Conservation (phyloP, 2,113 vertebrate species). For the Forbesichthys agassizii region DNA sequence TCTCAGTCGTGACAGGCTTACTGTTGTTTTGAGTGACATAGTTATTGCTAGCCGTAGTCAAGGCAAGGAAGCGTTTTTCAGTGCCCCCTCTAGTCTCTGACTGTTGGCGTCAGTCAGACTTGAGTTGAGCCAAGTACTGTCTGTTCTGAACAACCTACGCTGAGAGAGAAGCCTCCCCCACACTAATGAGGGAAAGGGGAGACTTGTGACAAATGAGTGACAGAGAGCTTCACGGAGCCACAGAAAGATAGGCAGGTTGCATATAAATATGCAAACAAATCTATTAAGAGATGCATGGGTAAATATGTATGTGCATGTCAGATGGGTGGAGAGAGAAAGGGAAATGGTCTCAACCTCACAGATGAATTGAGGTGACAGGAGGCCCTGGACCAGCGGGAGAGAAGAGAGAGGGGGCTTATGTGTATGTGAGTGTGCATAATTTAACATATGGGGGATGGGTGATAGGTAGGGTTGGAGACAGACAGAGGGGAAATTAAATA, state of each 20-base stretch:
- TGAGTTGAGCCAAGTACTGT: conserved; percentile 68
- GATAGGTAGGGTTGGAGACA: not conserved
- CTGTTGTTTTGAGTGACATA: conserved; percentile 9
- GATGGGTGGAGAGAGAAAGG: conserved; percentile 6
- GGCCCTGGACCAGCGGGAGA: too few species aligned
- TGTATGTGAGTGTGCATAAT: conserved; percentile 1
- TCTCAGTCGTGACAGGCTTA: conserved; percentile 29
- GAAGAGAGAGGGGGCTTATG: not conserved
- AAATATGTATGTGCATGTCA: not conserved
- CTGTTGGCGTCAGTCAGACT: conserved; percentile 63
- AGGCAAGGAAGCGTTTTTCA: conserved; percentile 1
- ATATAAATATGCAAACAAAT: conserved; percentile 8
- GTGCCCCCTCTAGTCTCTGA: conserved; percentile 39
- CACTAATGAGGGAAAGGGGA: conserved; percentile 20
- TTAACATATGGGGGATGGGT: conserved; percentile 3
- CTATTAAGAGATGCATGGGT: conserved; percentile 32
- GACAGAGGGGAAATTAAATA: not conserved
- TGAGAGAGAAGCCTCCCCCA: conserved; percentile 28
- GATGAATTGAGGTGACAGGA: not conserved
- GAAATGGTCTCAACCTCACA: not conserved
- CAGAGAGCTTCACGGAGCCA: conserved; percentile 6
- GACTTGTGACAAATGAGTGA: not conserved
- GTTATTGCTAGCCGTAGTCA: conserved; percentile 12
- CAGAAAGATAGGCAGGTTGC: conserved; percentile 5
- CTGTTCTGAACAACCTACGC: conserved; percentile 52